A percentile compares a stretch with the other conserved stretches of the same genome.
Evolutionary conservation across 64 coral and sea anemone species (phyloP).

Genomic region (Hydrozoanthus tunicans): DNA sequence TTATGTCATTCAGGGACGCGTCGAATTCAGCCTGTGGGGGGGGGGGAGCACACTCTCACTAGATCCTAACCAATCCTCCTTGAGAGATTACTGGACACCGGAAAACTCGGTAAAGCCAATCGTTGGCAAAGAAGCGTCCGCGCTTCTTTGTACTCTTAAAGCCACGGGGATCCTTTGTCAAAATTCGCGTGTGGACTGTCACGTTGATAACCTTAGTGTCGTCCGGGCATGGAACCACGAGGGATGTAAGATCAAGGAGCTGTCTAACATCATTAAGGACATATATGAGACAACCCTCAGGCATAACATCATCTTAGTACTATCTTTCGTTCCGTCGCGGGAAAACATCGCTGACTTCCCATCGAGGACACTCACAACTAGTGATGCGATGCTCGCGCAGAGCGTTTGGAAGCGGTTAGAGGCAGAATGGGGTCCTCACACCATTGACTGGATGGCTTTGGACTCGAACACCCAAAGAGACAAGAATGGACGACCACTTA

Average conservation of each 20-base stretch:
- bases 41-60: constrained; percentile 18
- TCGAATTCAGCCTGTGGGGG: not conserved
- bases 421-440: constrained; percentile 54
- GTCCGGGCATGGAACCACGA: not conserved
- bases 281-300: not conserved
- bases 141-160: constrained; percentile 30
- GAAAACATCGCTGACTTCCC: constrained; percentile 55
- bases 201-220: constrained; percentile 8
- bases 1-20: constrained; percentile 13
- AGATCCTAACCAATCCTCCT: not conserved
- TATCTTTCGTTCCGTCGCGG: constrained; percentile 51
- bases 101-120: not conserved
- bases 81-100: too few species aligned
- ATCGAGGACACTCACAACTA: not conserved
- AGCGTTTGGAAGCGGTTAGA: constrained; percentile 10
- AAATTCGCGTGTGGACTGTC: constrained; percentile 1
- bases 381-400: not conserved
- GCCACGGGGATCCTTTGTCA: too few species aligned
- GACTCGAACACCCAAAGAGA: not conserved
- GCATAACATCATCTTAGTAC: not conserved
- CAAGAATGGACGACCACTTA: not conserved
- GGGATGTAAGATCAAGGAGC: not conserved
- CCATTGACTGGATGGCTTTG: constrained; percentile 62
- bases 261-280: not conserved
- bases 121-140: constrained; percentile 23